phyloP scores from a whole-genome alignment of 2,113 vertebrate species.

The Elachura formosa region DNA sequence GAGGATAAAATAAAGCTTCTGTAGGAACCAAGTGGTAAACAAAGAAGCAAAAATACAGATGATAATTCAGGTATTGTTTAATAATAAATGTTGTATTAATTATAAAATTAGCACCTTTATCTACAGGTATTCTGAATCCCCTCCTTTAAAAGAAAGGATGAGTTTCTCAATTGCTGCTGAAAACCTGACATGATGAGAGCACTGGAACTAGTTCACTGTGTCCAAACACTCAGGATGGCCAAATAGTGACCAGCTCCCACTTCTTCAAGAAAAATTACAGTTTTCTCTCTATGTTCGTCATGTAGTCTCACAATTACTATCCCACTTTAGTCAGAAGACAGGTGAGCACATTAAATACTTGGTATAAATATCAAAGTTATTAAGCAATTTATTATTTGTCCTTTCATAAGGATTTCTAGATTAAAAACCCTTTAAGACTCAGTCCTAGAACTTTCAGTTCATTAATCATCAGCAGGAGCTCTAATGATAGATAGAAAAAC shows the following conservation, averaged over 20 bases:
- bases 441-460: background rate
- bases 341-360: background rate
- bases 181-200: background rate
- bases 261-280: background rate
- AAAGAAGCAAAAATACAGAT: background rate
- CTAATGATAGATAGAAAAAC: slow-evolving; percentile 12
- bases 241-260: background rate
- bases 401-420: background rate
- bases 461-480: slow-evolving; percentile 16
- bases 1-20: background rate
- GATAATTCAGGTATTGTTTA: background rate
- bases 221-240: background rate
- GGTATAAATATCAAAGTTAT: background rate
- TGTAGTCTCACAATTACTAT: background rate
- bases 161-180: background rate
- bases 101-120: background rate
- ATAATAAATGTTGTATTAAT: background rate
- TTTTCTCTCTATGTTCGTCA: background rate
- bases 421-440: background rate
- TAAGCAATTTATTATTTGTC: background rate
- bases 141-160: background rate
- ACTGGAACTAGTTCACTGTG: background rate
- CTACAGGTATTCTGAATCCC: background rate
- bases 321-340: background rate
- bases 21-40: background rate